Evolutionary conservation across 1,140 invertebrate species (phyloP).

Genomic region (Rhopalosiphum maidis): DNA sequence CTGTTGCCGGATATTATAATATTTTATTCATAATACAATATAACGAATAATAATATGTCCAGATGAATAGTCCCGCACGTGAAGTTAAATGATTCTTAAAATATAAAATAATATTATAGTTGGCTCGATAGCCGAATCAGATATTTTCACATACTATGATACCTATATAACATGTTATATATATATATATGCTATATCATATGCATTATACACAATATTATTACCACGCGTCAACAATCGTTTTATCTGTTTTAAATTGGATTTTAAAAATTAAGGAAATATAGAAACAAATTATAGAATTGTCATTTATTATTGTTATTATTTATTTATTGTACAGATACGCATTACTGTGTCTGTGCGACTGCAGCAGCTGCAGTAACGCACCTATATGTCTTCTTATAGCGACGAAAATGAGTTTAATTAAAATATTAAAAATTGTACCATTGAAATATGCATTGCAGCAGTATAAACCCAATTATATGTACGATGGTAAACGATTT

Average conservation of each 20-base stretch:
- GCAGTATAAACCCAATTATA: neutral
- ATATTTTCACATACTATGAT: neutral
- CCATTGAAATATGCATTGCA: neutral
- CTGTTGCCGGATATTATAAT: neutral
- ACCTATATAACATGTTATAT: neutral
- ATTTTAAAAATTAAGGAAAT: neutral
- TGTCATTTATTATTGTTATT: neutral
- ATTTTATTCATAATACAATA: neutral
- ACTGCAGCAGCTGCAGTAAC: neutral
- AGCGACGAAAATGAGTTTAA: neutral
- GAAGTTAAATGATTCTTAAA: neutral
- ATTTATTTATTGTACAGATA: neutral
- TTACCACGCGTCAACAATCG: neutral
- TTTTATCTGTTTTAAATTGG: slow-evolving; percentile 21
- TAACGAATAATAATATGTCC: neutral
- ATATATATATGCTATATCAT: too few species aligned
- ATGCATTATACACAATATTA: neutral
- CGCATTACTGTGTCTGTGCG: neutral
- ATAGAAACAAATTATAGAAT: slow-evolving; percentile 3
- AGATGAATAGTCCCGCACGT: neutral
- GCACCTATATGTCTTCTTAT: neutral
- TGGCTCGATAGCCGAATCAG: neutral
- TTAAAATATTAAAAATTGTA: neutral
- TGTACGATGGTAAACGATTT: neutral
- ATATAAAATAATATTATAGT: neutral